Percentiles rank a stretch among this genome's conserved stretches.
Evolutionary conservation across 2,797 vertebrate genomes (phyloP).

Genomic region (Helarctos malayanus): DNA sequence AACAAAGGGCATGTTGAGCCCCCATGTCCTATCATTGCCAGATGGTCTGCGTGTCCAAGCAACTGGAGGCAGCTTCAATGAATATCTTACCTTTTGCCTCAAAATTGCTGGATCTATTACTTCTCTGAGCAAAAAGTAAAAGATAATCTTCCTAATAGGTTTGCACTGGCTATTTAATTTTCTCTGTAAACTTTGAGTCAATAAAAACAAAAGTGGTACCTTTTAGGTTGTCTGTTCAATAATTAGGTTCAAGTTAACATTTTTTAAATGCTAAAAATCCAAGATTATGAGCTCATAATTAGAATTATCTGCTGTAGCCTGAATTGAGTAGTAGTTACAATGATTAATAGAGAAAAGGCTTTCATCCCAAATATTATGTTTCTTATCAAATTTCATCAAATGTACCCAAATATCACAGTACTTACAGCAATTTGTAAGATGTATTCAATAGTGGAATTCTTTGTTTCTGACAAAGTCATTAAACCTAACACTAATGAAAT

Average conservation of each 20-base stretch:
- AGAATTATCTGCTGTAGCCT: background rate
- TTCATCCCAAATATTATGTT: conserved; percentile 46
- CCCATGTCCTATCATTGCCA: conserved; percentile 68
- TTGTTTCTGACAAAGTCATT: conserved; percentile 31
- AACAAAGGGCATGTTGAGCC: conserved; percentile 80
- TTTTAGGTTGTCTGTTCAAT: conserved; percentile 55
- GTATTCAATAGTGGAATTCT: background rate
- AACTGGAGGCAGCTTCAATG: conserved; percentile 74
- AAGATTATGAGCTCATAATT: conserved; percentile 26
- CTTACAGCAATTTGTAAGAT: background rate
- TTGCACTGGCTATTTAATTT: conserved; percentile 69
- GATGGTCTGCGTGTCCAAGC: conserved; percentile 73
- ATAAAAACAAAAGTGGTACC: conserved; percentile 45
- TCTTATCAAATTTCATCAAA: conserved; percentile 51
- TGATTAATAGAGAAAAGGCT: background rate
- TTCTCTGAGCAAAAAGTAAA: conserved; percentile 75
- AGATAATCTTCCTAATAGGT: conserved; percentile 70
- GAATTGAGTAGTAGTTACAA: background rate
- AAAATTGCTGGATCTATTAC: conserved; percentile 68
- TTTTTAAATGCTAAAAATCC: conserved; percentile 61
- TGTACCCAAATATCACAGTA: background rate
- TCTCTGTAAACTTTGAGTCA: conserved; percentile 64
- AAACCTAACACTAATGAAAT: conserved; percentile 40
- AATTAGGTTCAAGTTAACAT: conserved; percentile 29
- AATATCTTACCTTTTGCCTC: conserved; percentile 71